These are phyloP conservation scores for Aphodius sticticus DNA, from an alignment of 2,888 invertebrate species.

Conservation along the genomic window DNA sequence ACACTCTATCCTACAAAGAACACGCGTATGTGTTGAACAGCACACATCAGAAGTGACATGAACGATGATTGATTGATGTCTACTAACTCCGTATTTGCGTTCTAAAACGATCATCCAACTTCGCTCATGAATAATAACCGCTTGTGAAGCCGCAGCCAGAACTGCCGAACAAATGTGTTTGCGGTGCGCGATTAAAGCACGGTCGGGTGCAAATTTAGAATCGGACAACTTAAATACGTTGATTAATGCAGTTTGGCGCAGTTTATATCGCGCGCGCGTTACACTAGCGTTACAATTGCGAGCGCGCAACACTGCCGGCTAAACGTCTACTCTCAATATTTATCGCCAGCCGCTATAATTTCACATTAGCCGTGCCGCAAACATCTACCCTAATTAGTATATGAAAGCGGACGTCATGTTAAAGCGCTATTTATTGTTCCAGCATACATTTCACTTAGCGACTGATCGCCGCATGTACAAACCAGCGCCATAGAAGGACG, in stretches of 20 bases:
- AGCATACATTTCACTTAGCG: background rate
- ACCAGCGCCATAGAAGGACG: background rate
- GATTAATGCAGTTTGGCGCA: slow-evolving; percentile 20
- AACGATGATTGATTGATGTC: background rate
- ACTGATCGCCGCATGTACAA: background rate
- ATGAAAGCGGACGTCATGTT: slow-evolving; percentile 13
- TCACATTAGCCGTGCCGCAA: slow-evolving; percentile 8
- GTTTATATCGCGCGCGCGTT: slow-evolving; percentile 9
- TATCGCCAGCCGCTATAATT: slow-evolving; percentile 1
- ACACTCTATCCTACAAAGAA: too few species aligned
- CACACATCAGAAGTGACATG: background rate
- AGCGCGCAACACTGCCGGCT: background rate
- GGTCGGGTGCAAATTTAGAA: slow-evolving; percentile 16
- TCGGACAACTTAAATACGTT: slow-evolving; percentile 26
- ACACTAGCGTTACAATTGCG: background rate
- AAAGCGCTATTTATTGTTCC: slow-evolving; percentile 10
- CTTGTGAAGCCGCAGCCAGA: background rate
- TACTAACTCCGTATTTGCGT: background rate
- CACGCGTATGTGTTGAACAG: background rate
- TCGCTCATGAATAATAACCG: background rate
- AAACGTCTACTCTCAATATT: background rate
- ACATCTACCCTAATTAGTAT: slow-evolving; percentile 13
- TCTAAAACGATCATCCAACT: background rate
- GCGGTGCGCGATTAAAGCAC: background rate
- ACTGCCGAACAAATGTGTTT: background rate